Percentiles rank a stretch among this genome's conserved stretches.
Conservation (phyloP, 2,113 vertebrate genomes). For the Cryptomyrus ogoouensis region DNA sequence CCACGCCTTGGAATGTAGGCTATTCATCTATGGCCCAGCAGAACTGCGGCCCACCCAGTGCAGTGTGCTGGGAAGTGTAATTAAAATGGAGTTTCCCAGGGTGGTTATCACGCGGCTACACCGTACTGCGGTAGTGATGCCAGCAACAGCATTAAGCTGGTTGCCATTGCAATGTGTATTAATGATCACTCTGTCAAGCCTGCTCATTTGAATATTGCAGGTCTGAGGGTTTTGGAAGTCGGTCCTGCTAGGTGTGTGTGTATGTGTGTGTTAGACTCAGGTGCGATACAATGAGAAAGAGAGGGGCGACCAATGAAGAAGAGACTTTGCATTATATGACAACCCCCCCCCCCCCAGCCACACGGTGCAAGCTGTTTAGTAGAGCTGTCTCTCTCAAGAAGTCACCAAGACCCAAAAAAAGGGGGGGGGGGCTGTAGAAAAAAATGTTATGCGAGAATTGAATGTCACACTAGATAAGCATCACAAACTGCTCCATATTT, state of each 20-base stretch:
- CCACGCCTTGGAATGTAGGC: background rate
- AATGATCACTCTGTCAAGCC: conserved; percentile 65
- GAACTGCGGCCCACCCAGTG: conserved; percentile 18
- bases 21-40: background rate
- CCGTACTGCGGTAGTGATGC: conserved; percentile 16
- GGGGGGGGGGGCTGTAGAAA: conserved; percentile 36
- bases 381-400: conserved; percentile 65
- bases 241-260: conserved; percentile 44
- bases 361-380: conserved; percentile 55
- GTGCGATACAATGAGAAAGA: conserved; percentile 18
- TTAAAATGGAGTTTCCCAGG: conserved; percentile 37
- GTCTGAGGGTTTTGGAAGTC: conserved; percentile 55
- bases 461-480: conserved; percentile 70
- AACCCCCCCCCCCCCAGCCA: background rate
- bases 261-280: conserved; percentile 31
- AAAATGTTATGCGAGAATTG: conserved; percentile 54
- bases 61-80: conserved; percentile 27
- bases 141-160: conserved; percentile 29
- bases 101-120: conserved; percentile 39
- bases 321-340: conserved; percentile 14
- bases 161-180: conserved; percentile 58
- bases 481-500: conserved; percentile 85
- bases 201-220: conserved; percentile 66
- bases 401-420: conserved; percentile 51
- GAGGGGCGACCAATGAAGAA: conserved; percentile 2